Conservation (phyloP, 2,888 invertebrate species). For the Carpatolechia fugitivella region DNA sequence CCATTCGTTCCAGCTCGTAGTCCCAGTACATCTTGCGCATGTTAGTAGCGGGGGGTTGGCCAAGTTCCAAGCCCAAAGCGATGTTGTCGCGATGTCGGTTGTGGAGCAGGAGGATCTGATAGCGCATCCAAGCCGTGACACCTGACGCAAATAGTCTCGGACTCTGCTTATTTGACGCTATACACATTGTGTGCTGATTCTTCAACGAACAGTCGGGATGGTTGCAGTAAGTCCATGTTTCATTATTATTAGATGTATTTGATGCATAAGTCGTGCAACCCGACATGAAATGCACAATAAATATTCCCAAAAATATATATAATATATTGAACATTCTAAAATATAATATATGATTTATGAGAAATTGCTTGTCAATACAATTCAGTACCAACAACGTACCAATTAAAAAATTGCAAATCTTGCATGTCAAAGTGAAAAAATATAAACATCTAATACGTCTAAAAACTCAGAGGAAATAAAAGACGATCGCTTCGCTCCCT, state of each 20-base stretch:
- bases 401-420: no score
- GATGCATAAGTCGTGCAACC: no score
- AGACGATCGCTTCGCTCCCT: no score
- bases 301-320: not conserved
- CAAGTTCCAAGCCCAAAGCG: constrained; percentile 68
- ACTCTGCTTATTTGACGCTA: constrained; percentile 54
- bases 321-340: not conserved
- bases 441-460: no score
- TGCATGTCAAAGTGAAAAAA: no score
- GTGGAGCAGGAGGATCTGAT: constrained; percentile 62
- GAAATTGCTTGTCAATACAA: no score
- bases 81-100: constrained; percentile 70
- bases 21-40: constrained; percentile 78
- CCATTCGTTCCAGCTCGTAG: constrained; percentile 66
- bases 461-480: no score
- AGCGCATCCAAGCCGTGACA: constrained; percentile 71
- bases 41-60: constrained; percentile 70
- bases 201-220: constrained; percentile 68
- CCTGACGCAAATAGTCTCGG: constrained; percentile 63
- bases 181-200: constrained; percentile 67
- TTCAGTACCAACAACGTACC: no score
- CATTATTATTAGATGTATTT: not conserved
- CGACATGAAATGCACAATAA: not conserved
- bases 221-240: constrained; percentile 45
- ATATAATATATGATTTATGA: no score